A percentile compares a stretch with the other conserved stretches of the same genome.
phyloP scores from a whole-genome alignment of 2,797 vertebrate genomes.

The Rhinichthys osculus region DNA sequence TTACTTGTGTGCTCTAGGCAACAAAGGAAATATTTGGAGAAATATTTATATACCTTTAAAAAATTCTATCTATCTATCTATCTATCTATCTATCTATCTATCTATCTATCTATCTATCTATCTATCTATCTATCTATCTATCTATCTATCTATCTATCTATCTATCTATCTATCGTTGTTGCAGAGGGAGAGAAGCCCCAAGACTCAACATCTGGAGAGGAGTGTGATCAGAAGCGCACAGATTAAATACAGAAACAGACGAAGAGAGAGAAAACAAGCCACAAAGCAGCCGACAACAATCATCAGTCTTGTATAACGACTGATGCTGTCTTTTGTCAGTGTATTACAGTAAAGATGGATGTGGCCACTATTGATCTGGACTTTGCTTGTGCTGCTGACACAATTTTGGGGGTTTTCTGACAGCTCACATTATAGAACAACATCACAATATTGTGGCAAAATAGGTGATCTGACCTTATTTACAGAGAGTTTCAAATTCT shows the following conservation, averaged over 20 bases:
- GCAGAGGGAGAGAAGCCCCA: neutral
- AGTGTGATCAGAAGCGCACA: conserved; percentile 37
- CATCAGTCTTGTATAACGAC: neutral
- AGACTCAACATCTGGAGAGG: conserved; percentile 48
- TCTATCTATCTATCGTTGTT: neutral
- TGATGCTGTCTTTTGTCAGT: conserved; percentile 21
- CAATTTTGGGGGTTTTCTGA: neutral
- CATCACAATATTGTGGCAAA: neutral
- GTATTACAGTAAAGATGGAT: conserved; percentile 1
- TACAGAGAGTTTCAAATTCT: neutral
- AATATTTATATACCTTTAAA: neutral
- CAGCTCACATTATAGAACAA: conserved; percentile 1
- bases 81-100: neutral
- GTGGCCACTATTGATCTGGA: neutral
- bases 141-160: neutral
- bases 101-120: neutral
- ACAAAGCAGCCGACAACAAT: neutral
- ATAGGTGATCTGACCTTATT: conserved; percentile 7
- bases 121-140: neutral
- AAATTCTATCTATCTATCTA: neutral
- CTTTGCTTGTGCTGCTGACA: conserved; percentile 12
- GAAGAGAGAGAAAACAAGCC: neutral
- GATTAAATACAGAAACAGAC: conserved; percentile 46
- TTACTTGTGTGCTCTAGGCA: conserved; percentile 9
- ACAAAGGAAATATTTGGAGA: neutral